Evolutionary conservation across 1,140 invertebrate species (phyloP).

Genomic region (Drosophila repletoides): DNA sequence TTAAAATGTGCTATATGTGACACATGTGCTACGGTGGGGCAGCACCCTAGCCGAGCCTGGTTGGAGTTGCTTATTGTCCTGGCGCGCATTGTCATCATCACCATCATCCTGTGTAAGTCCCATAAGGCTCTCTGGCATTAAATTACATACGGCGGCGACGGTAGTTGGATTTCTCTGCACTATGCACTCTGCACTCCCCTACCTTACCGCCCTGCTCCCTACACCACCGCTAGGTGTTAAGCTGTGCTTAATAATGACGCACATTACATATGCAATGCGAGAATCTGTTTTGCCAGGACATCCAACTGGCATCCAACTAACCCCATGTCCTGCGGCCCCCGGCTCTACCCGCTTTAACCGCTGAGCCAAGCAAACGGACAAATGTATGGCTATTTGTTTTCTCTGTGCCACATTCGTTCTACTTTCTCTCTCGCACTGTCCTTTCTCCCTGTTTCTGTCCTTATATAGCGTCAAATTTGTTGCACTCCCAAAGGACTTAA

Average conservation of each 20-base stretch:
- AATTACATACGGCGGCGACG: conserved; percentile 31
- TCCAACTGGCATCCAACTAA: conserved; percentile 3
- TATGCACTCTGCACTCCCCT: neutral
- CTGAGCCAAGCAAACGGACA: conserved; percentile 28
- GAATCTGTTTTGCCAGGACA: conserved; percentile 28
- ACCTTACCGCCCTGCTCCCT: neutral
- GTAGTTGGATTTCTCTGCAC: neutral
- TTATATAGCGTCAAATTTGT: conserved; percentile 40
- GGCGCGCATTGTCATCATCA: conserved; percentile 42
- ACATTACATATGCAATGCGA: conserved; percentile 69
- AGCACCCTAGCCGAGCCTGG: neutral
- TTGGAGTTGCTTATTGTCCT: conserved; percentile 22
- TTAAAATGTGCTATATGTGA: conserved; percentile 13
- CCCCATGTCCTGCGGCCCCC: conserved; percentile 16
- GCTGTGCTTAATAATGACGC: conserved; percentile 64
- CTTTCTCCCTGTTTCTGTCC: neutral
- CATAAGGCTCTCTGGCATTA: conserved; percentile 52
- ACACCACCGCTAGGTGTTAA: conserved; percentile 43
- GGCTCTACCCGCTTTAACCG: too few relatives aligned
- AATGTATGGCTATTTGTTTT: conserved; percentile 66
- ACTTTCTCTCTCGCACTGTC: neutral
- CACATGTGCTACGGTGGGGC: conserved; percentile 25
- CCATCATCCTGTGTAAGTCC: conserved; percentile 42
- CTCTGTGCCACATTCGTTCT: conserved; percentile 23
- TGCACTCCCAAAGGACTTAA: conserved; percentile 54